These are phyloP conservation scores for Macrocentrus cingulum DNA, from an alignment of 1,140 invertebrate species.

Conservation along the genomic window DNA sequence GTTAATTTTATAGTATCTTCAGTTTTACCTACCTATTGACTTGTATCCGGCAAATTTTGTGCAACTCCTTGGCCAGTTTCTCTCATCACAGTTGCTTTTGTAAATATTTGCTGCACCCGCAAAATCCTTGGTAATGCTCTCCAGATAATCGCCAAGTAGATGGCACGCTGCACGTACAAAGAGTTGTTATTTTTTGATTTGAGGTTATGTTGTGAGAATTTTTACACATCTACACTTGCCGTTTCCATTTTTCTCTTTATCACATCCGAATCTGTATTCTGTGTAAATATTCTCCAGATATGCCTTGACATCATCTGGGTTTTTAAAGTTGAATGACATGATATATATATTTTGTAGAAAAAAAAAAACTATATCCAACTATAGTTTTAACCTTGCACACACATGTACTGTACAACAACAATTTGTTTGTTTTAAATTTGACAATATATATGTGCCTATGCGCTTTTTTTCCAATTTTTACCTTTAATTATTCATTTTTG, in stretches of 20 bases:
- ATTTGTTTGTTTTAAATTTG: no score
- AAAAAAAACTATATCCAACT: no score
- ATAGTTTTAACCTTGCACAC: no score
- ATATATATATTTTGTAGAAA: no score
- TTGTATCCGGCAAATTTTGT: constrained; percentile 78
- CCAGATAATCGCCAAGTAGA: constrained; percentile 83
- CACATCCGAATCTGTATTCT: constrained; percentile 90
- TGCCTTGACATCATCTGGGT: constrained; percentile 81
- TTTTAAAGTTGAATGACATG: constrained; percentile 76
- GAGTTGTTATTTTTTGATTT: not conserved
- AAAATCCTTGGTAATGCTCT: constrained; percentile 77
- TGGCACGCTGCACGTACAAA: constrained; percentile 78
- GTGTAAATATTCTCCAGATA: constrained; percentile 87
- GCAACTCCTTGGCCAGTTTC: constrained; percentile 80
- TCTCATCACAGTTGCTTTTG: constrained; percentile 82
- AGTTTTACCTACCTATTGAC: constrained; percentile 67
- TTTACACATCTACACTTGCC: constrained; percentile 57
- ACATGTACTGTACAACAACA: no score
- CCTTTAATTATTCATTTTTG: no score
- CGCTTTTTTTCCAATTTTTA: no score
- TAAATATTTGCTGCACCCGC: constrained; percentile 77
- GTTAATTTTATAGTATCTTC: constrained; percentile 39
- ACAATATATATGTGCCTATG: no score
- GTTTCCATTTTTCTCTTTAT: constrained; percentile 78
- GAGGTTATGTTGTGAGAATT: constrained; percentile 9